Evolutionary conservation across 2,797 vertebrate species (phyloP), one percentile per base, ranked within the genome.

Genomic region (Etheostoma nigrum): DNA sequence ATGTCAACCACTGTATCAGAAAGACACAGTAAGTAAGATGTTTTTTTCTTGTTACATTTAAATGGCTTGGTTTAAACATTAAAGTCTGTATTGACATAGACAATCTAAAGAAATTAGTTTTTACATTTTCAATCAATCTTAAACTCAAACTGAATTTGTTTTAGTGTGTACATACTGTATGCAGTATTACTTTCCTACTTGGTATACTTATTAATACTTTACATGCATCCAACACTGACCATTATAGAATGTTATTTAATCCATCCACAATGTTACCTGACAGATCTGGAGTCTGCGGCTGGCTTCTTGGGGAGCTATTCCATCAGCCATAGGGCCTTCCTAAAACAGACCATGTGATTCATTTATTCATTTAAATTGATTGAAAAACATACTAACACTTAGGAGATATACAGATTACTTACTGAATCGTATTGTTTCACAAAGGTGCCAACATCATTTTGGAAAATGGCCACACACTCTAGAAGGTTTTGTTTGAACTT

Each of bases 301-400:
- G 67, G 96, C 96, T 91, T 96, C 95, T 84, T 94, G 92, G 63
- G 96, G 94, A 82, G 93, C 73, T 82, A 95, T 95, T 78, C 77
- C 93, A 72, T 95, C 88, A 81, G 92, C 95, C 95, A 96, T 95
- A 6, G 96, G 96, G 48, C 96, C 96, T 86, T 95, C 95, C 96
- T 97, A 73, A 74, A 91, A 49, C 70, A 5, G 88, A 76, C 16
- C 42, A 74, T 25, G 48, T 11, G 13, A 57, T 45, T 21, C 71
- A 58, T 14, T 61, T 3, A 48, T 67, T 10, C 2, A 57, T 59
- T 33, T 15, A 6, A 63, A 64, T 40, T 10, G 11, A 2, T 1
- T 30, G 18, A 64, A 58, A 76, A 72, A 63, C 2, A 2, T 60
- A 36, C n/a, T 51, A 9, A 44, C 18, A 75, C 1, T 27, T 2